phyloP scores from a whole-genome alignment of 2,888 invertebrate species.

The Tipula lateralis region DNA sequence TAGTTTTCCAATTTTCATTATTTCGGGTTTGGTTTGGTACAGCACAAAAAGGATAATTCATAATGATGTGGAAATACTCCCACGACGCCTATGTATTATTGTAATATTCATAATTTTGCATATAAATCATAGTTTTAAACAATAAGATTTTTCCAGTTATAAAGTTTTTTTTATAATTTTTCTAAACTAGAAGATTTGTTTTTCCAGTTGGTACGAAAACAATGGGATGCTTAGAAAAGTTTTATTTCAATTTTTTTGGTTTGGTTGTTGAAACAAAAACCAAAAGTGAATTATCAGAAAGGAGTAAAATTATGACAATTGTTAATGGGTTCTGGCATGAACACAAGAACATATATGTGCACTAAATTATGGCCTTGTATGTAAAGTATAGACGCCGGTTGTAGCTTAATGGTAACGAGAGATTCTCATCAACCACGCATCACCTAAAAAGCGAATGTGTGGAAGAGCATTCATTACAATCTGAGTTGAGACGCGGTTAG shows the following conservation, averaged over 20 bases:
- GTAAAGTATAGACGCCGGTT: background rate
- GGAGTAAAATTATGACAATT: background rate
- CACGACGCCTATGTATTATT: constrained; percentile 11
- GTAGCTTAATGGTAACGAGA: no score
- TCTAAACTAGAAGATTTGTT: background rate
- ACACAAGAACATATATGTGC: background rate
- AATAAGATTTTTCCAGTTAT: background rate
- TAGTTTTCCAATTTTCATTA: background rate
- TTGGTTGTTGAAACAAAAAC: background rate
- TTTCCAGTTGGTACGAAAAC: background rate
- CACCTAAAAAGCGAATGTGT: no score
- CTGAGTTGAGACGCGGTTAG: no score
- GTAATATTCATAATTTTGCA: background rate
- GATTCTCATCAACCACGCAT: no score
- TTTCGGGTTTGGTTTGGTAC: background rate
- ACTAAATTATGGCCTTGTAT: background rate
- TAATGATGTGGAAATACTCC: constrained; percentile 11
- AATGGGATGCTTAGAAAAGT: background rate
- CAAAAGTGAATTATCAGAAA: background rate
- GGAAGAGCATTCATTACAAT: no score
- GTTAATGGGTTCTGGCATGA: background rate
- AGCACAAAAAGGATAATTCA: background rate
- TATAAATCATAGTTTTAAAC: constrained; percentile 4
- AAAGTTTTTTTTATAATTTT: background rate
- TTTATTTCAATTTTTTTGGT: background rate